Evolutionary conservation across 2,113 vertebrate genomes (phyloP).

Genomic region (Saiga tatarica): DNA sequence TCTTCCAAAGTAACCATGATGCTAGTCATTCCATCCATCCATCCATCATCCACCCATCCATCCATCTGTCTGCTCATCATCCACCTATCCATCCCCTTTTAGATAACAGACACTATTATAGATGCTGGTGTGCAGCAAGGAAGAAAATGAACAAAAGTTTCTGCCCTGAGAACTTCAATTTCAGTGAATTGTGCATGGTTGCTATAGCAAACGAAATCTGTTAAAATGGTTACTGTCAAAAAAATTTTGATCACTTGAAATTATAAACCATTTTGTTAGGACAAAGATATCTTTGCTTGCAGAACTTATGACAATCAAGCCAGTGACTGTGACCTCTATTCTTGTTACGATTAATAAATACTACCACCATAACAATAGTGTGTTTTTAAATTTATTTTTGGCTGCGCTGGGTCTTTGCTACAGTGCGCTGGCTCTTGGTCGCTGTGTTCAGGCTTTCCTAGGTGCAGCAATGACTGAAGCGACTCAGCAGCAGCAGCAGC

Average conservation of each 20-base stretch:
- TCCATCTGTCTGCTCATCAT: background rate
- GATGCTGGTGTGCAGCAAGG: background rate
- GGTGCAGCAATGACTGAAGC: background rate
- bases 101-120: background rate
- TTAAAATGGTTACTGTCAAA: background rate
- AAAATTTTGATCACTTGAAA: background rate
- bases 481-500: background rate
- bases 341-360: background rate
- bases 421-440: too few relatives aligned
- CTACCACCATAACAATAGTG: background rate
- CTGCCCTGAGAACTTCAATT: background rate
- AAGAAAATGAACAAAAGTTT: background rate
- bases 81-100: background rate
- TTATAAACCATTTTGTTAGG: background rate
- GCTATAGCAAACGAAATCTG: background rate
- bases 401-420: background rate
- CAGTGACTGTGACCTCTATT: background rate
- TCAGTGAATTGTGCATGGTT: background rate
- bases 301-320: background rate
- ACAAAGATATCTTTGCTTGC: background rate
- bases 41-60: background rate
- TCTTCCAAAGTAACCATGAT: background rate
- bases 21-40: background rate
- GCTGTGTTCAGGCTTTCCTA: background rate
- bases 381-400: background rate